These are phyloP conservation scores for Tadarida brasiliensis DNA, from an alignment of 2,797 vertebrate species.

Conservation along the genomic window DNA sequence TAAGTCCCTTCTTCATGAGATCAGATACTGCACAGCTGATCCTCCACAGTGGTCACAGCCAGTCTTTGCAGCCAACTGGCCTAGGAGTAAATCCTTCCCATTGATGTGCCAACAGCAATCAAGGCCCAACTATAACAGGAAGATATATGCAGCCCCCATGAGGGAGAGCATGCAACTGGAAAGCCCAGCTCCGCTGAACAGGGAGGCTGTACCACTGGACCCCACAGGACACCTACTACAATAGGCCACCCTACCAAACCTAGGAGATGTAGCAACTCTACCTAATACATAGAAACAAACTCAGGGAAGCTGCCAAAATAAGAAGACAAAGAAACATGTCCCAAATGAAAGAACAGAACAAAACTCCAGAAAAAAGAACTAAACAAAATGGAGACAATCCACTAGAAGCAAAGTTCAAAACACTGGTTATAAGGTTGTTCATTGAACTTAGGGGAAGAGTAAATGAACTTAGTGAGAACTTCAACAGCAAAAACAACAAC, in stretches of 20 bases:
- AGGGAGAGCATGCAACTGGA: background rate
- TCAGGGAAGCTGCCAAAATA: background rate
- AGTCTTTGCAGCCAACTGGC: background rate
- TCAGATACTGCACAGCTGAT: background rate
- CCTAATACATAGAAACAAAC: background rate
- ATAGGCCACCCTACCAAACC: background rate
- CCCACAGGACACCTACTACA: background rate
- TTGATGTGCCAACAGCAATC: background rate
- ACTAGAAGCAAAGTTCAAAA: background rate
- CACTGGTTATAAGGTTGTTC: background rate
- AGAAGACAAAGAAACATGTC: background rate
- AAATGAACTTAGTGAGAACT: background rate
- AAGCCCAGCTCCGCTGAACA: background rate
- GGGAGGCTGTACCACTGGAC: background rate
- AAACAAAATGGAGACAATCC: background rate
- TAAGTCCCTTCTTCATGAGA: background rate
- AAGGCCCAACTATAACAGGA: background rate
- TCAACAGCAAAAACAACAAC: background rate
- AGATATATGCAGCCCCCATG: background rate
- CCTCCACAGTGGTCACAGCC: background rate
- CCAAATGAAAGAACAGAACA: background rate
- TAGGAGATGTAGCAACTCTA: background rate
- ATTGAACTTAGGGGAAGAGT: background rate
- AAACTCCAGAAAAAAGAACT: background rate
- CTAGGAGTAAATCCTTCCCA: background rate